A percentile compares a stretch with the other conserved stretches of the same genome.
These are phyloP conservation scores for Moxostoma hubbsi DNA, from an alignment of 2,797 vertebrate genomes.

Conservation along the genomic window DNA sequence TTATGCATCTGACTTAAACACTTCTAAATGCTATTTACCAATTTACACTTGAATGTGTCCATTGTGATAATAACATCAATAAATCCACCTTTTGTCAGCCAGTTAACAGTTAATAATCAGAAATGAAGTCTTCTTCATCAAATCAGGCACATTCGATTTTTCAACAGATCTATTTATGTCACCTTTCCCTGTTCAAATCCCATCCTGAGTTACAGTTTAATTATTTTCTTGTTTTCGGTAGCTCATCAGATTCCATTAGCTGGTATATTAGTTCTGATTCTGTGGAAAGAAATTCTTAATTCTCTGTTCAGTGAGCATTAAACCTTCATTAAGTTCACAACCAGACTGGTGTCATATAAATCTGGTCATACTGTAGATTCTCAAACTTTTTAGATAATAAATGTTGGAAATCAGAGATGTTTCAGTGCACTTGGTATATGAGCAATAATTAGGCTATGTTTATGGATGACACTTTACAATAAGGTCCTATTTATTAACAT, in stretches of 20 bases:
- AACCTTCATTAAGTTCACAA: background rate
- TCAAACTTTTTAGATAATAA: background rate
- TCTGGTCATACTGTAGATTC: background rate
- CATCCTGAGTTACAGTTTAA: constrained; percentile 28
- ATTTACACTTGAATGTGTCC: constrained; percentile 34
- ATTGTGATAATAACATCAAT: constrained; percentile 35
- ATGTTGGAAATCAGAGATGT: no score
- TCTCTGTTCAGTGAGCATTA: background rate
- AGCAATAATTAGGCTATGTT: background rate
- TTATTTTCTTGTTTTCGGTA: constrained; percentile 39
- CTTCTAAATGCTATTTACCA: constrained; percentile 14
- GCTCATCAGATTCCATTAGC: constrained; percentile 32
- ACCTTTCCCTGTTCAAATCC: constrained; percentile 21
- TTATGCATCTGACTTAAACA: constrained; percentile 8
- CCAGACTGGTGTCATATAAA: background rate
- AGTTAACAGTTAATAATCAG: constrained; percentile 43
- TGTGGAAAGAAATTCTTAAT: constrained; percentile 22
- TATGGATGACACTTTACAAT: no score
- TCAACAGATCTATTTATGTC: constrained; percentile 42
- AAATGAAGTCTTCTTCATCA: constrained; percentile 37
- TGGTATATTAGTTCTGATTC: constrained; percentile 13
- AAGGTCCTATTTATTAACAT: no score
- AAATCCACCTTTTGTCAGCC: constrained; percentile 30
- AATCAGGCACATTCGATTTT: constrained; percentile 39
- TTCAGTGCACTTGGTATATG: background rate